phyloP scores from a whole-genome alignment of 2,888 invertebrate species.

The Galerucella calmariensis region DNA sequence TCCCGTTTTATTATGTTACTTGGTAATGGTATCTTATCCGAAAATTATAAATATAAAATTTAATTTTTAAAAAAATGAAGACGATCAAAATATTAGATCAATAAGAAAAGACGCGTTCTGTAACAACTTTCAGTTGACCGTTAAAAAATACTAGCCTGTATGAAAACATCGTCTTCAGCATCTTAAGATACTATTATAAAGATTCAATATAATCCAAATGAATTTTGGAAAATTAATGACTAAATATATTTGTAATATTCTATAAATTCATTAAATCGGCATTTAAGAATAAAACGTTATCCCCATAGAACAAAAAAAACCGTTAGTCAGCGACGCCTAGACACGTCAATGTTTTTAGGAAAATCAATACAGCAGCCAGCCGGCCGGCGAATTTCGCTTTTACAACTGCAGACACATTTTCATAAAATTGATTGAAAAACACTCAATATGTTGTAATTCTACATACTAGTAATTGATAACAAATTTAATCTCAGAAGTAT shows the following conservation, averaged over 20 bases:
- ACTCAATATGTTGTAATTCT: neutral
- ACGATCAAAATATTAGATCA: neutral
- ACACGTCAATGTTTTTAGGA: slow-evolving; percentile 50
- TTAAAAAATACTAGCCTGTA: slow-evolving; percentile 38
- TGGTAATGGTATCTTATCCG: neutral
- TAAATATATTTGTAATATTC: no score
- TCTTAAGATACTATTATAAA: neutral
- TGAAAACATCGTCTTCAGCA: slow-evolving; percentile 35
- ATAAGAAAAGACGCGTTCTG: slow-evolving; percentile 10
- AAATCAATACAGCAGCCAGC: slow-evolving; percentile 46
- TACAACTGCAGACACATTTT: neutral
- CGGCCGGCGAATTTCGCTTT: slow-evolving; percentile 39
- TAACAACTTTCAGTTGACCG: slow-evolving; percentile 47
- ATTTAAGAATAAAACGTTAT: neutral
- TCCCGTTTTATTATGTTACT: slow-evolving; percentile 14
- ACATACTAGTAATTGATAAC: neutral
- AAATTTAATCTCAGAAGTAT: neutral
- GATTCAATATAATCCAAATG: no score
- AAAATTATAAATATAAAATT: neutral
- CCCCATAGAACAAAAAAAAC: slow-evolving; percentile 35
- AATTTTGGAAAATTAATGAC: no score
- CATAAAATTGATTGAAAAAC: slow-evolving; percentile 1
- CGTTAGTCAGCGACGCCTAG: slow-evolving; percentile 43
- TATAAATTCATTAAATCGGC: neutral
- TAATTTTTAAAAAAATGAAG: no score